Evolutionary conservation across 2,797 vertebrate species (phyloP).

Genomic region (Rhinoraja longicauda): DNA sequence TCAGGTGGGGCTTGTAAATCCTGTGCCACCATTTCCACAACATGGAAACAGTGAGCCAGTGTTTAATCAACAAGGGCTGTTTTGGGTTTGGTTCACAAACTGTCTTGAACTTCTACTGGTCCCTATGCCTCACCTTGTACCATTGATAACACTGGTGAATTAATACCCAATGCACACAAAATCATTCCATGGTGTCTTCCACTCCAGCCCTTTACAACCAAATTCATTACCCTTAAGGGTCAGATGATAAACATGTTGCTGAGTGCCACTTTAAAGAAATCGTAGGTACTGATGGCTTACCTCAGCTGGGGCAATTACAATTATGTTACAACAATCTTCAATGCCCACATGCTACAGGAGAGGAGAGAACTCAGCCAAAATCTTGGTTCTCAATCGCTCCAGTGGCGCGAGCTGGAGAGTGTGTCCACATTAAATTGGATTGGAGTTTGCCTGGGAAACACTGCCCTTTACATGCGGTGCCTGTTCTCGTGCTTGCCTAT

Average conservation of each 20-base stretch:
- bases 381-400: background rate
- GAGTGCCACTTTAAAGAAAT: background rate
- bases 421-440: background rate
- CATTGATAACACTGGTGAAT: no score
- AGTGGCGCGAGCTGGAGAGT: background rate
- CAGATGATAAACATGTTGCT: background rate
- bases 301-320: background rate
- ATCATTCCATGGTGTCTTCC: background rate
- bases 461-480: background rate
- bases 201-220: background rate
- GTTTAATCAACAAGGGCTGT: slow-evolving; percentile 1
- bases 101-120: background rate
- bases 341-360: background rate
- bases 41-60: background rate
- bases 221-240: background rate
- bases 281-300: background rate
- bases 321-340: background rate
- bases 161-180: background rate
- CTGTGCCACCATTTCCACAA: background rate
- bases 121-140: background rate
- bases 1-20: slow-evolving; percentile 4
- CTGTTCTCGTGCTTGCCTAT: background rate
- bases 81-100: slow-evolving; percentile 6
- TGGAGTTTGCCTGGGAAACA: no score
- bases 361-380: background rate